phyloP scores from a whole-genome alignment of 2,797 vertebrate species.

The Pantherophis alleghaniensis region DNA sequence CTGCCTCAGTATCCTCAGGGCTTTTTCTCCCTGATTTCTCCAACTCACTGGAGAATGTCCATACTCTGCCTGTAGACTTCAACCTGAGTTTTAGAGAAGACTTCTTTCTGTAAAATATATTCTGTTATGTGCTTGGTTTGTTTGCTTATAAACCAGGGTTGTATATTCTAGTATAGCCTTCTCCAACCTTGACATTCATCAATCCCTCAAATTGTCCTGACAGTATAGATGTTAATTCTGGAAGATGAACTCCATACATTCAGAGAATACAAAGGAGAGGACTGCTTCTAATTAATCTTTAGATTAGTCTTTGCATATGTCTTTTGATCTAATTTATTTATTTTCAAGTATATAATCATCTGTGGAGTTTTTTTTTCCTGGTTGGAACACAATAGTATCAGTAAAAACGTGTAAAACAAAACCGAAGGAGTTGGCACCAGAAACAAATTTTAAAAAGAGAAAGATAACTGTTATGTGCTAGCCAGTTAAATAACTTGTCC shows the following conservation, averaged over 20 bases:
- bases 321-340: not conserved
- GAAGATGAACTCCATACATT: not conserved
- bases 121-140: not conserved
- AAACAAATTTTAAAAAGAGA: not conserved
- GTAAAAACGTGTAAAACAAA: not conserved
- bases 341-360: not conserved
- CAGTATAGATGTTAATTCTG: not conserved
- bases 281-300: not conserved
- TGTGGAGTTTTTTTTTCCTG: too few relatives aligned
- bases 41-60: not conserved
- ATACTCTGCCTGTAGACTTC: not conserved
- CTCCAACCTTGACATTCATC: not conserved
- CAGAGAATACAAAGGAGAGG: not conserved
- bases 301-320: not conserved
- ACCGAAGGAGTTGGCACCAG: not conserved
- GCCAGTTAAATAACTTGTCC: not conserved
- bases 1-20: not conserved
- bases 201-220: not conserved
- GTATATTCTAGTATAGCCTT: not conserved
- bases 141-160: not conserved
- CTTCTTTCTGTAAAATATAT: not conserved
- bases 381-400: not conserved
- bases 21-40: not conserved
- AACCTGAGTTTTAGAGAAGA: not conserved
- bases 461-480: not conserved